Evolutionary conservation across 2,888 invertebrate species (phyloP).

Genomic region (Patella depressa): DNA sequence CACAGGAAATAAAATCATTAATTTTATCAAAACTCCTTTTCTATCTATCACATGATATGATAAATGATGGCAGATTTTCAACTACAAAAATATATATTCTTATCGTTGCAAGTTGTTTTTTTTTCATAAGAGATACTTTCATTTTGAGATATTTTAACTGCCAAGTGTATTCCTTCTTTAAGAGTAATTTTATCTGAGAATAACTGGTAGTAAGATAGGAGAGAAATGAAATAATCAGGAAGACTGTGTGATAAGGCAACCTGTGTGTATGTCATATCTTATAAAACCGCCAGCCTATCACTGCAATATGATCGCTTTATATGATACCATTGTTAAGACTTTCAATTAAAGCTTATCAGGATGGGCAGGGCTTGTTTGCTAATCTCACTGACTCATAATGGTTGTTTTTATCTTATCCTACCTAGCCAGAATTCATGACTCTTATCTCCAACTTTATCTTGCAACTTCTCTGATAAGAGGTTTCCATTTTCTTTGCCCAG

Average conservation of each 20-base stretch:
- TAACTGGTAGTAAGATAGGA: background rate
- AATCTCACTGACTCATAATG: slow-evolving; percentile 8
- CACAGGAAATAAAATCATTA: background rate
- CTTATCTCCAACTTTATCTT: slow-evolving; percentile 6
- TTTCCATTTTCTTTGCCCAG: background rate
- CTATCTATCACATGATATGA: slow-evolving; percentile 3
- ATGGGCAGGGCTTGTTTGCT: slow-evolving; percentile 12
- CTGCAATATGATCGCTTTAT: slow-evolving; percentile 5
- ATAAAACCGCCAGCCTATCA: background rate
- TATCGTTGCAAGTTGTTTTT: too few relatives aligned
- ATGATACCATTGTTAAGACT: slow-evolving; percentile 10
- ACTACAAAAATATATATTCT: background rate
- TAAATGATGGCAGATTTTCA: slow-evolving; percentile 6
- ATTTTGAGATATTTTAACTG: too few relatives aligned
- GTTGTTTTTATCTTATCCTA: slow-evolving; percentile 4
- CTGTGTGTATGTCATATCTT: slow-evolving; percentile 4
- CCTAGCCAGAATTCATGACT: background rate
- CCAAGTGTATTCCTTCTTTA: too few relatives aligned
- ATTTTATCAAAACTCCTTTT: slow-evolving; percentile 3
- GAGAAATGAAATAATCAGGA: background rate
- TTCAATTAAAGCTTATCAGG: slow-evolving; percentile 10
- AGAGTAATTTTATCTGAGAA: too few relatives aligned
- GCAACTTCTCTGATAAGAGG: slow-evolving; percentile 2
- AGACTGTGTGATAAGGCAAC: background rate
- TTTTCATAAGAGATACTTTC: too few relatives aligned